Base-by-base conservation (phyloP, 2,888 invertebrate species). In the Tinea semifulvella region DNA sequence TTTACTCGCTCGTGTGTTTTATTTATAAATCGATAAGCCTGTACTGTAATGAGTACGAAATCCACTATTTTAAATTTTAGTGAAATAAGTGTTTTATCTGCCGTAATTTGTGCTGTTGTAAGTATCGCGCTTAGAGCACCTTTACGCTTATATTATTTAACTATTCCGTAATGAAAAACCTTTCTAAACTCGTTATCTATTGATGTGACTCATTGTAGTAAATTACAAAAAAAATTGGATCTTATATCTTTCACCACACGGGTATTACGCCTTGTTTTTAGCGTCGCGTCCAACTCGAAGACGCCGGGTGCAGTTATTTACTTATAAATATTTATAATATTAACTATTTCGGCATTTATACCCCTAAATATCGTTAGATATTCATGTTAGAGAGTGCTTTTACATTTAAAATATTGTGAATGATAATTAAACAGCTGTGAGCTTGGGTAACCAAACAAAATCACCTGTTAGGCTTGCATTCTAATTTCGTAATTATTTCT, bases 271-370 rank as follows among this genome's bases (percentile, higher is more conserved):
- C n/a, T 27, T 27, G 5, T 31, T 31, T 31, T 31, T 31, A 22
- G 11, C 31, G 31, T 2, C 31, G 31, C 31, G 31, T 31, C 31
- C 31, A 31, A 31, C 31, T 11, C 31, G 31, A n/a, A n/a, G n/a
- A 31, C 31, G 31, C 31, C 31, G 5, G 31, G 3, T 11, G 26
- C 5, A 3, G 31, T 13, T 7, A 13, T 13, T 31, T 31, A n/a
- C 14, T 31, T 31, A 31, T 31, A n/a, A 2, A 6, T n/a, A 26
- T 2, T 26, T n/a, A 26, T 11, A 26, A 4, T 6, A 6, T n/a
- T n/a, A n/a, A n/a, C n/a, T n/a, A n/a, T n/a, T n/a, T n/a, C n/a
- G n/a, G n/a, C n/a, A n/a, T n/a, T n/a, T n/a, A n/a, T n/a, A n/a
- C n/a, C n/a, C n/a, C n/a, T n/a, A n/a, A n/a, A n/a, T n/a, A n/a